phyloP scores from a whole-genome alignment of 2,888 invertebrate genomes.

The Scaeva pyrastri region DNA sequence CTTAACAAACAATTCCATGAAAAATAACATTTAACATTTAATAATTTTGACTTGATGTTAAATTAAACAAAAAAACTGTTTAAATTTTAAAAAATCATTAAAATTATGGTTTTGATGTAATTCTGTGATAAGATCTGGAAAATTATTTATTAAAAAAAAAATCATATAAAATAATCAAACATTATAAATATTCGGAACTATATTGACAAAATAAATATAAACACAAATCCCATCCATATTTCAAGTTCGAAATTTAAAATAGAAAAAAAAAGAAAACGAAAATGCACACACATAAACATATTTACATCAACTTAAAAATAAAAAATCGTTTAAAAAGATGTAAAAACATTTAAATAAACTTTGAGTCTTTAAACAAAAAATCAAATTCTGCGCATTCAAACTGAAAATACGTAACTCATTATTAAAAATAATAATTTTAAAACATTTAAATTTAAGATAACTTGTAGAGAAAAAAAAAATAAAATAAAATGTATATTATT shows the following conservation, averaged over 20 bases:
- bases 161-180: slow-evolving; percentile 6
- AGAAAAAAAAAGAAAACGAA: slow-evolving; percentile 34
- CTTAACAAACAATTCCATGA: neutral
- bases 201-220: slow-evolving; percentile 18
- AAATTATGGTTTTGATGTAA: slow-evolving; percentile 69
- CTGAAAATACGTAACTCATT: slow-evolving; percentile 72
- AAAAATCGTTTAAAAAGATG: no score
- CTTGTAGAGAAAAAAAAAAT: neutral
- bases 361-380: slow-evolving; percentile 15
- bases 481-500: slow-evolving; percentile 19
- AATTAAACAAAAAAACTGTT: slow-evolving; percentile 1
- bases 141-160: slow-evolving; percentile 52
- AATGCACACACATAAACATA: slow-evolving; percentile 53
- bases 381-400: slow-evolving; percentile 64
- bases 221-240: slow-evolving; percentile 72
- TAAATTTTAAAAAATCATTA: slow-evolving; percentile 57
- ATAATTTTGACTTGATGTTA: neutral
- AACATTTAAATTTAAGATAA: slow-evolving; percentile 31
- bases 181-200: slow-evolving; percentile 13
- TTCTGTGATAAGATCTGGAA: slow-evolving; percentile 76
- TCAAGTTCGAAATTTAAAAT: slow-evolving; percentile 62
- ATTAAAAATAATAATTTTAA: slow-evolving; percentile 50
- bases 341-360: slow-evolving; percentile 12
- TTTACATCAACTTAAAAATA: slow-evolving; percentile 61
- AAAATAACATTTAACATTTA: neutral